Evolutionary conservation across 2,888 invertebrate species (phyloP).

Genomic region (Melolontha melolontha): DNA sequence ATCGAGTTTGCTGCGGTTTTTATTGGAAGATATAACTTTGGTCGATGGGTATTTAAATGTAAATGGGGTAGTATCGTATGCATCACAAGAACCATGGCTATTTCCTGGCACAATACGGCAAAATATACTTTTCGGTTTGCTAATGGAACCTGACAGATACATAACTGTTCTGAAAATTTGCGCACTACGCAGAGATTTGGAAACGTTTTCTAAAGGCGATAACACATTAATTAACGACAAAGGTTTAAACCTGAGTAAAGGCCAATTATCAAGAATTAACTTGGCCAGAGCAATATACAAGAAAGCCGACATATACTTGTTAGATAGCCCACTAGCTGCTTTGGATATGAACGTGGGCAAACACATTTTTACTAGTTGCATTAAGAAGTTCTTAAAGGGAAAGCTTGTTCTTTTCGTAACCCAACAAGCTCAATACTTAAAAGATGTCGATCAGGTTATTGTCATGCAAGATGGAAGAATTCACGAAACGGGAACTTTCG

Average conservation of each 20-base stretch:
- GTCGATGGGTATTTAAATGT: slow-evolving; percentile 73
- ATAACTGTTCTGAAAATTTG: slow-evolving; percentile 72
- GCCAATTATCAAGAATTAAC: slow-evolving; percentile 82
- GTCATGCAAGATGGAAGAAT: slow-evolving; percentile 69
- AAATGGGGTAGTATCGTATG: slow-evolving; percentile 70
- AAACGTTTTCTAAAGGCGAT: slow-evolving; percentile 78
- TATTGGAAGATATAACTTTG: slow-evolving; percentile 78
- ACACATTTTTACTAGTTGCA: slow-evolving; percentile 77
- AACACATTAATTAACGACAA: slow-evolving; percentile 81
- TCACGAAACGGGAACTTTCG: slow-evolving; percentile 37
- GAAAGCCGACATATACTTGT: slow-evolving; percentile 78
- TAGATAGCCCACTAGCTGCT: slow-evolving; percentile 83
- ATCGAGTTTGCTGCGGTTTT: slow-evolving; percentile 66
- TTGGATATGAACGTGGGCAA: slow-evolving; percentile 80
- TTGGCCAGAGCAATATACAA: slow-evolving; percentile 79
- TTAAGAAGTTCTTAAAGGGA: slow-evolving; percentile 68
- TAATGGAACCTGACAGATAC: slow-evolving; percentile 69
- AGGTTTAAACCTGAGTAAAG: slow-evolving; percentile 82
- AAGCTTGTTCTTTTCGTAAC: slow-evolving; percentile 74
- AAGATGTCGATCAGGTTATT: slow-evolving; percentile 66
- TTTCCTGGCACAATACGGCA: slow-evolving; percentile 73
- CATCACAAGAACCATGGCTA: slow-evolving; percentile 73
- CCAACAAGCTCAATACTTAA: slow-evolving; percentile 74
- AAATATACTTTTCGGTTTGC: slow-evolving; percentile 80
- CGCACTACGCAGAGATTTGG: slow-evolving; percentile 74